Evolutionary conservation across 1,140 invertebrate species (phyloP), one percentile per base, ranked within the genome.

Genomic region (Brachionus sp.): DNA sequence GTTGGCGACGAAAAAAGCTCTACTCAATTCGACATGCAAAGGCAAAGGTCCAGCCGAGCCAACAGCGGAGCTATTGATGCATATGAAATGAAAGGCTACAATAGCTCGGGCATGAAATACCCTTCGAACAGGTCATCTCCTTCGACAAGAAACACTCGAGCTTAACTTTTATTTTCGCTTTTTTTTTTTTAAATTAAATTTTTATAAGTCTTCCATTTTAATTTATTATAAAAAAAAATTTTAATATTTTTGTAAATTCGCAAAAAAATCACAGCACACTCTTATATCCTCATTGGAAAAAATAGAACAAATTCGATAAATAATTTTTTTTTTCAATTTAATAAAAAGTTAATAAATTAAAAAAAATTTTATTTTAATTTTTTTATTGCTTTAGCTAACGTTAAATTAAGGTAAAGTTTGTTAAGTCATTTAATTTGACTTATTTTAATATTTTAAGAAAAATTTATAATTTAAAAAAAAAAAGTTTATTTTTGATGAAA

Each of bases 41-140:
- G 70, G 25, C 37, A 44, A 13, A 46, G 25, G 29, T 75, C 70
- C 12, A 16, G 35, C n/a, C 13, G 37, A 53, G 50, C 7, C 12
- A 57, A 80, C 29, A 25, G 53, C 19, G 50, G 77, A 7, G 33
- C 77, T 16, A 80, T 80, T 19, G 77, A 80, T 66, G 77, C 77
- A 19, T 80, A 62, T 13, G 77, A 80, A 66, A 80, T 80, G 77
- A 80, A 66, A 33, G 50, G 50, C 50, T 57, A 62, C 25, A 42
- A 37, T 16, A 10, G n/a, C 9, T 9, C 16, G 4, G 44, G 13
- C 44, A 75, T 75, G 37, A 75, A 46, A 46, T 75, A 80, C 19
- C 33, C 77, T 9, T 33, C 23, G 23, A 66, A 66, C 12, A 50
- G 16, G 5, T 80, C 77, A 10, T 50, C 77, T 37, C 46, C 77